These are phyloP conservation scores for Pentalonia nigronervosa DNA, from an alignment of 1,140 invertebrate species.

Conservation along the genomic window DNA sequence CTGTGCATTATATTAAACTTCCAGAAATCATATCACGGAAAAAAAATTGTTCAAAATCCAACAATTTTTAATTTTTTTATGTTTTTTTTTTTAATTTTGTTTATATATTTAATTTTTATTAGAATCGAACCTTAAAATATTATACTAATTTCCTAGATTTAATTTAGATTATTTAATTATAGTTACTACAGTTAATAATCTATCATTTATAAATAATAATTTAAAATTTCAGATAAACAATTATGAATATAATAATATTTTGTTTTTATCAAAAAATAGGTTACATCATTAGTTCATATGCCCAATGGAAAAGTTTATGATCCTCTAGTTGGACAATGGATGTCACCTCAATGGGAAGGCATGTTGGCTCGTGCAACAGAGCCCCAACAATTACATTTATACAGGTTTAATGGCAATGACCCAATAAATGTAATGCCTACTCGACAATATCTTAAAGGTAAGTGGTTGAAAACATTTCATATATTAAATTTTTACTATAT, in stretches of 20 bases:
- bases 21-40: not conserved
- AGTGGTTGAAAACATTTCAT: slow-evolving; percentile 59
- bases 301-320: slow-evolving; percentile 91
- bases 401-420: slow-evolving; percentile 91
- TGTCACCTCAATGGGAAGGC: slow-evolving; percentile 90
- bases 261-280: slow-evolving; percentile 64
- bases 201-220: not conserved
- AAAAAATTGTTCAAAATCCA: too few species aligned
- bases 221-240: not conserved
- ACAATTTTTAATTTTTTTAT: not conserved
- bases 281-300: slow-evolving; percentile 91
- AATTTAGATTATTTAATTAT: not conserved
- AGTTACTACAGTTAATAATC: not conserved
- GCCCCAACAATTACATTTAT: slow-evolving; percentile 83
- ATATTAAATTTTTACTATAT: not conserved
- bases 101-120: too few species aligned
- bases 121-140: not conserved
- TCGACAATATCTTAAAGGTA: slow-evolving; percentile 78
- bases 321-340: slow-evolving; percentile 92
- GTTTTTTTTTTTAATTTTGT: too few species aligned
- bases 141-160: not conserved
- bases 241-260: not conserved
- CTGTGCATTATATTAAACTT: not conserved
- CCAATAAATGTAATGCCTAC: slow-evolving; percentile 84
- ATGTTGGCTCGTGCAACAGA: slow-evolving; percentile 78